Conservation (phyloP, 2,113 vertebrate species). For the Opisthocomus hoazin region DNA sequence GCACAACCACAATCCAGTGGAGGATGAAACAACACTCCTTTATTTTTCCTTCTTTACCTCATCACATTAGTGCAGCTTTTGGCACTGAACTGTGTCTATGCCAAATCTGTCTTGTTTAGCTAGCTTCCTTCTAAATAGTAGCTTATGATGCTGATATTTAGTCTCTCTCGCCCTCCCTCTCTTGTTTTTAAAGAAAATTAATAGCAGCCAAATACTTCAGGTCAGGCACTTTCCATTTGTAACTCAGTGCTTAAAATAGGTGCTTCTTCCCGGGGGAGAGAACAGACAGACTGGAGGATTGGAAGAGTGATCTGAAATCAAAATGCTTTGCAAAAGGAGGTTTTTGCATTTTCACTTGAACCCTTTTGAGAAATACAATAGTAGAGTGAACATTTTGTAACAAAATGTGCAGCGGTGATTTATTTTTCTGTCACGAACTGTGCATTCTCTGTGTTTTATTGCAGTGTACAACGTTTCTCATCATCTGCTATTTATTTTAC, state of each 20-base stretch:
- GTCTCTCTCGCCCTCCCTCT: not conserved
- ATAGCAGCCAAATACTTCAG: not conserved
- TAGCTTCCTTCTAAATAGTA: not conserved
- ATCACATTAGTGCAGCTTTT: not conserved
- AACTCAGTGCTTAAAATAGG: not conserved
- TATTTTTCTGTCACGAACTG: not conserved
- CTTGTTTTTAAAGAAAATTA: not conserved
- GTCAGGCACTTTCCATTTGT: constrained; percentile 5
- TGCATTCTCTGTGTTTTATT: constrained; percentile 1
- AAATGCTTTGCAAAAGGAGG: not conserved
- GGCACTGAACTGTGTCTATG: not conserved
- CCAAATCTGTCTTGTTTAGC: not conserved
- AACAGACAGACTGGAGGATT: not conserved
- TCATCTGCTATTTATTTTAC: constrained; percentile 45
- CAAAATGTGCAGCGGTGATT: not conserved
- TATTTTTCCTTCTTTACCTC: not conserved
- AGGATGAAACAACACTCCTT: not conserved
- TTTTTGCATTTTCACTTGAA: constrained; percentile 12
- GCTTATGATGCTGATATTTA: not conserved
- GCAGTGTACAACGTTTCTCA: constrained; percentile 17
- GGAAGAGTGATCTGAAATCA: constrained; percentile 19
- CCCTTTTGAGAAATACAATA: not conserved
- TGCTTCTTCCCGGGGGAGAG: not conserved
- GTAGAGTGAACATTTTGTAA: not conserved
- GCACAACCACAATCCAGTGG: constrained; percentile 6